These are phyloP conservation scores for Gnatocerus cornutus DNA, from an alignment of 2,888 invertebrate genomes.

Conservation along the genomic window DNA sequence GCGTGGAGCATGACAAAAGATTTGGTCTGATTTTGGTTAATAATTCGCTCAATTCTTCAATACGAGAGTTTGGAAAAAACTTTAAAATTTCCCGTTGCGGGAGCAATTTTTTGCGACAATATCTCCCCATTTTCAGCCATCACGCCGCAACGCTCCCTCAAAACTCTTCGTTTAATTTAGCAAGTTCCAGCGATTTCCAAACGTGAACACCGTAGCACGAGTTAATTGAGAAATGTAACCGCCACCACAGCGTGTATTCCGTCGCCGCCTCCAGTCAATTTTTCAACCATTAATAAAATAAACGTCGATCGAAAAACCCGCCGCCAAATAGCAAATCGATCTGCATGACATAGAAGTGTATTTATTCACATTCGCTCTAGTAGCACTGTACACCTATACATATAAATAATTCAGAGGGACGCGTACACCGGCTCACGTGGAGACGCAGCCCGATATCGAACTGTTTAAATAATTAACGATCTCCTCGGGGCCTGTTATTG, in stretches of 20 bases:
- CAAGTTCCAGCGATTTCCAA: slow-evolving; percentile 9
- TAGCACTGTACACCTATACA: slow-evolving; percentile 35
- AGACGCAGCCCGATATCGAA: slow-evolving; percentile 56
- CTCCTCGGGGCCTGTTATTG: slow-evolving; percentile 51
- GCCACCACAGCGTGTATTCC: not conserved
- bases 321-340: slow-evolving; percentile 39
- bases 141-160: slow-evolving; percentile 2
- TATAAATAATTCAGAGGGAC: slow-evolving; percentile 53
- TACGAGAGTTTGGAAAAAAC: no score
- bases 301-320: slow-evolving; percentile 21
- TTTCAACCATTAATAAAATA: slow-evolving; percentile 23
- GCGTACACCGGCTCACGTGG: slow-evolving; percentile 52
- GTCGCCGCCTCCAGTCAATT: slow-evolving; percentile 12
- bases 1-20: no score
- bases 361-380: slow-evolving; percentile 43
- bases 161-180: slow-evolving; percentile 5
- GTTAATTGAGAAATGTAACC: slow-evolving; percentile 25
- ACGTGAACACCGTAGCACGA: not conserved
- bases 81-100: no score
- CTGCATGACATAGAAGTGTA: slow-evolving; percentile 36
- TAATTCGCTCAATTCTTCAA: no score
- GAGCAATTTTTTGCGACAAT: not conserved
- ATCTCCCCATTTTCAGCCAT: not conserved
- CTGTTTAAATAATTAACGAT: slow-evolving; percentile 57
- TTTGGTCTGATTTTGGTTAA: no score